A percentile compares a stretch with the other conserved stretches of the same genome.
Conservation (phyloP, 2,888 invertebrate species). For the Drosophila percnosoma region DNA sequence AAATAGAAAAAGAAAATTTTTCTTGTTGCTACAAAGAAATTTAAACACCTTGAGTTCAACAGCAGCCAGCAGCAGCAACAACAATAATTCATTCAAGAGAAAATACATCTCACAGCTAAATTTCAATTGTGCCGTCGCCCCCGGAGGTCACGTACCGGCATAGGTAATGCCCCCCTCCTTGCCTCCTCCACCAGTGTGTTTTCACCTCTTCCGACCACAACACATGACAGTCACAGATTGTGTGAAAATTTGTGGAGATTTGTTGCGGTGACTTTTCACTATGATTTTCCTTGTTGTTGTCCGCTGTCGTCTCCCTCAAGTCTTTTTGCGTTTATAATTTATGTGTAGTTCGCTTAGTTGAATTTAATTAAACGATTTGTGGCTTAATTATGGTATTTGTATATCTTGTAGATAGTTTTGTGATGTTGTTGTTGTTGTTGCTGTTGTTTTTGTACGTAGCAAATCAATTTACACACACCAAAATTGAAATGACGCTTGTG, state of each 20-base stretch:
- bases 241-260: slow-evolving; percentile 70
- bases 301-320: background rate
- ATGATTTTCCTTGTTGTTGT: slow-evolving; percentile 36
- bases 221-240: slow-evolving; percentile 71
- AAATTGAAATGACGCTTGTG: slow-evolving; percentile 27
- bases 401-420: slow-evolving; percentile 26
- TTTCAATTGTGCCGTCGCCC: slow-evolving; percentile 59
- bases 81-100: slow-evolving; percentile 26
- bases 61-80: slow-evolving; percentile 1
- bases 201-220: slow-evolving; percentile 27
- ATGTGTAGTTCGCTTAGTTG: slow-evolving; percentile 56
- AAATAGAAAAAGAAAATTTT: slow-evolving; percentile 32
- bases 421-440: background rate
- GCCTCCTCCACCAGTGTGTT: background rate
- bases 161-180: background rate
- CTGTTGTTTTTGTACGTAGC: background rate
- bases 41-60: slow-evolving; percentile 58
- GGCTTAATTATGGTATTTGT: slow-evolving; percentile 18
- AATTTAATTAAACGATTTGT: slow-evolving; percentile 60
- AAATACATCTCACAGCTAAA: slow-evolving; percentile 36
- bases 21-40: slow-evolving; percentile 35
- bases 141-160: slow-evolving; percentile 16
- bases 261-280: slow-evolving; percentile 54
- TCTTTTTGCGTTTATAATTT: slow-evolving; percentile 50
- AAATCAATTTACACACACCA: slow-evolving; percentile 36